These are phyloP conservation scores for Montipora efflorescens DNA, from an alignment of 64 coral and sea anemone species.

Conservation along the genomic window DNA sequence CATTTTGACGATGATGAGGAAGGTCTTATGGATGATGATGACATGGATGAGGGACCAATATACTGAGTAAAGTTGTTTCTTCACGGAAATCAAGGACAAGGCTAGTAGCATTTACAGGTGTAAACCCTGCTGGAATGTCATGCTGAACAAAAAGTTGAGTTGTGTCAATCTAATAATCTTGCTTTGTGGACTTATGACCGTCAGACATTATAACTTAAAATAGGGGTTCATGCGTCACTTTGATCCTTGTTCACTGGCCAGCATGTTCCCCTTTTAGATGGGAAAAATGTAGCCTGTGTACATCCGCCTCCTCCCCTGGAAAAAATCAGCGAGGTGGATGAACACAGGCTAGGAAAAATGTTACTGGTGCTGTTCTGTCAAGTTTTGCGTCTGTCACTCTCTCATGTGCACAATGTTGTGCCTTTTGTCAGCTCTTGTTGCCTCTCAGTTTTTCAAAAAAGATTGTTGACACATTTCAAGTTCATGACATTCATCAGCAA, in stretches of 20 bases:
- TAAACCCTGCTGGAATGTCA: neutral
- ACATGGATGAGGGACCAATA: constrained; percentile 89
- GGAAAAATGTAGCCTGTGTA: neutral
- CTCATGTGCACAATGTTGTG: too few relatives aligned
- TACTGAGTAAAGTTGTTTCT: constrained; percentile 36
- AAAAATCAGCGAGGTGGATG: too few relatives aligned
- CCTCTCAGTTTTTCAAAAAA: too few relatives aligned
- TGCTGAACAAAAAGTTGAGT: neutral
- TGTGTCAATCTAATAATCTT: neutral
- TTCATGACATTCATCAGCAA: too few relatives aligned
- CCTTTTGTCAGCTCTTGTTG: too few relatives aligned
- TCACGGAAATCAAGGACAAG: neutral
- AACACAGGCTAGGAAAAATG: too few relatives aligned
- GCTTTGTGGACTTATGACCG: neutral
- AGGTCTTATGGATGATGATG: constrained; percentile 91
- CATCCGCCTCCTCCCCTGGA: neutral
- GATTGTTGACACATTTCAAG: too few relatives aligned
- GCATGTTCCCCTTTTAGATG: too few relatives aligned
- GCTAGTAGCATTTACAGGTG: neutral
- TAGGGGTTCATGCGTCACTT: too few relatives aligned
- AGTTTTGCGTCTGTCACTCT: too few relatives aligned
- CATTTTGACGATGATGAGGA: constrained; percentile 99
- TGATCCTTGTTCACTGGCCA: too few relatives aligned
- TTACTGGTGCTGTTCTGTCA: too few relatives aligned
- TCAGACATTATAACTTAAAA: neutral